Conservation (phyloP, 1,140 invertebrate species). For the Drosophila watanabei region DNA sequence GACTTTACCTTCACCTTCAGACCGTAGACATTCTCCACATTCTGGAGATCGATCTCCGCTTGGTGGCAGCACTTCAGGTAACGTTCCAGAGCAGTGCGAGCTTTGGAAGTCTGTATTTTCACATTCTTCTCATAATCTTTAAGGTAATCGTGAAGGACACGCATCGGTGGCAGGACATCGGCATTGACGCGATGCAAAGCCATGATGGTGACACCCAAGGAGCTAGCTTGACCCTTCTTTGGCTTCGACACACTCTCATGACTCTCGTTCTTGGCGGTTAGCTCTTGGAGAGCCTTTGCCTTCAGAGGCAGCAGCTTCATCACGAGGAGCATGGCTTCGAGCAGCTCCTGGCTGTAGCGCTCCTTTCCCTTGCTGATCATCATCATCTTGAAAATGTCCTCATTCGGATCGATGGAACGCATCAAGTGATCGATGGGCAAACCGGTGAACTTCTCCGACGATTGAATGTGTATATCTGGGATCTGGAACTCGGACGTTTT, state of each 20-base stretch:
- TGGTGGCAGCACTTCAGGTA: constrained; percentile 45
- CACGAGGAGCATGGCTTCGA: constrained; percentile 39
- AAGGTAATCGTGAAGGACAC: constrained; percentile 26
- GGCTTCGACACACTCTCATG: constrained; percentile 1
- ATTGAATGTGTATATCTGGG: constrained; percentile 27
- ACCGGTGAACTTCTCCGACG: constrained; percentile 8
- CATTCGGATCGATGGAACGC: not conserved
- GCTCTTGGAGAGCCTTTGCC: constrained; percentile 28
- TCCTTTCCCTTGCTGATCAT: not conserved
- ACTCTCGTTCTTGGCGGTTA: constrained; percentile 38
- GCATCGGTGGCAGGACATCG: constrained; percentile 30
- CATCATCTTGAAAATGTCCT: not conserved
- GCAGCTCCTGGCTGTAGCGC: constrained; percentile 10
- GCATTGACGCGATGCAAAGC: constrained; percentile 43
- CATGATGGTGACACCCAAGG: constrained; percentile 30
- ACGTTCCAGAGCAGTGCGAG: constrained; percentile 12
- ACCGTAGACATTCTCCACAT: not conserved
- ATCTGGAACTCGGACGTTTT: constrained; percentile 9
- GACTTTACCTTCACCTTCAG: not conserved
- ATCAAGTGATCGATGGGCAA: constrained; percentile 27
- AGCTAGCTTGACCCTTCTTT: constrained; percentile 30
- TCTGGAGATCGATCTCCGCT: constrained; percentile 52
- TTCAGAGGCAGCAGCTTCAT: constrained; percentile 32
- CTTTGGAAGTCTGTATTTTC: not conserved
- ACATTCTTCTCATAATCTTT: constrained; percentile 7